Evolutionary conservation across 2,113 vertebrate species (phyloP), one percentile per base, ranked within the genome.

Genomic region (Gracilinanus agilis): DNA sequence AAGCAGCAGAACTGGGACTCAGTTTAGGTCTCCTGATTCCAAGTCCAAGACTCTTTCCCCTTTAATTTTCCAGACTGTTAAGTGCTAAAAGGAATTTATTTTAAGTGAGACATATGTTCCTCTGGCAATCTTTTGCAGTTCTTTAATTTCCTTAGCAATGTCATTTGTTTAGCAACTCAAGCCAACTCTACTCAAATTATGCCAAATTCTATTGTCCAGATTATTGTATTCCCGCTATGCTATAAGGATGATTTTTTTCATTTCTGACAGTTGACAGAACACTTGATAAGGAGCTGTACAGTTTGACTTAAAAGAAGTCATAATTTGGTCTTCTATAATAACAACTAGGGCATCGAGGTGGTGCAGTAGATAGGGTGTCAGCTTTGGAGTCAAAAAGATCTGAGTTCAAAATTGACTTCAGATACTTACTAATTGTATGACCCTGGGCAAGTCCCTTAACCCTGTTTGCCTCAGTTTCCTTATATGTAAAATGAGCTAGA

Each of bases 111-210:
- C 21, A 54, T 0, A 10, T 61, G 49, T 89, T 54, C 61, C 2
- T 6, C 34, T 27, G 5, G 29, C 44, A 90, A 34, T 21, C 27
- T 83, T 94, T 90, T 96, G 95, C 27, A 55, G 19, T 40, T 89
- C 1, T 54, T 67, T 94, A 55, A 55, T 4, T 90, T n/a, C 19
- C 58, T 94, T 94, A 83, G n/a, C 3, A 25, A 40, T 83, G 67
- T 40, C 91, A 91, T 24, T 93, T n/a, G 44, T 2, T 92, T 55
- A 91, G 10, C 3, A 24, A 5, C 67, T 40, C 61, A 53, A 94
- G 89, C 53, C 89, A 96, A 94, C 92, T 92, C 55, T 83, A 24
- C 7, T 25, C 3, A 93, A 90, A 92, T 94, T 94, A 54, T 75
- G 44, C 29, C 92, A 58, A 75, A 90, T 44, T 92, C 94, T 40